phyloP scores from a whole-genome alignment of 92 coral and sea anemone genomes.

The Phymanthus crucifer region DNA sequence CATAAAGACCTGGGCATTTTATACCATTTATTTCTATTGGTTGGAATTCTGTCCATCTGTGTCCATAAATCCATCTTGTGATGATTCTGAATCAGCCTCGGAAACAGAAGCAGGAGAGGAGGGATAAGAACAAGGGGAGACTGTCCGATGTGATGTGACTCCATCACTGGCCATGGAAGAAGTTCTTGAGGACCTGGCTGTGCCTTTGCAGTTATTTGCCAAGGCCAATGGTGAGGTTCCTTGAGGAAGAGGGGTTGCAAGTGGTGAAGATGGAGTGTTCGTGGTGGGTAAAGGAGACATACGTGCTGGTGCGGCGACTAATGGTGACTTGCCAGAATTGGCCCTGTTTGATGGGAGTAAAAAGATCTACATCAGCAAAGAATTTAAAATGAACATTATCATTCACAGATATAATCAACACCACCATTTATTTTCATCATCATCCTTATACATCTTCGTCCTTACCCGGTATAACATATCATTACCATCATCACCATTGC shows the following conservation, averaged over 20 bases:
- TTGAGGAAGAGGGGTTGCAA: slow-evolving; percentile 78
- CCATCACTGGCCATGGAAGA: slow-evolving; percentile 93
- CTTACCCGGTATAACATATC: too few species aligned
- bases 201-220: slow-evolving; percentile 55
- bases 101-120: slow-evolving; percentile 92
- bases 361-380: background rate
- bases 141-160: slow-evolving; percentile 83
- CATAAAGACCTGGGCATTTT: background rate
- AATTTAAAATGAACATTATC: background rate
- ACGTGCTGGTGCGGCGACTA: slow-evolving; percentile 77
- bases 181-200: slow-evolving; percentile 78
- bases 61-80: slow-evolving; percentile 92
- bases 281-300: slow-evolving; percentile 74
- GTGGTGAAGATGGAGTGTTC: slow-evolving; percentile 87
- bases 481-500: too few species aligned
- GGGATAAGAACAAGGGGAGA: slow-evolving; percentile 90
- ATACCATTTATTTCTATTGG: slow-evolving; percentile 40
- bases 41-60: slow-evolving; percentile 76
- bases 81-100: slow-evolving; percentile 81
- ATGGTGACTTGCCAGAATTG: slow-evolving; percentile 52
- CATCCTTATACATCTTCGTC: too few species aligned
- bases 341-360: background rate
- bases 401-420: background rate
- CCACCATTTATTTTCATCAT: too few species aligned
- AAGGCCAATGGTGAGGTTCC: slow-evolving; percentile 60